Evolutionary conservation across 2,113 vertebrate species (phyloP).

Genomic region (Sinosuthora webbiana): DNA sequence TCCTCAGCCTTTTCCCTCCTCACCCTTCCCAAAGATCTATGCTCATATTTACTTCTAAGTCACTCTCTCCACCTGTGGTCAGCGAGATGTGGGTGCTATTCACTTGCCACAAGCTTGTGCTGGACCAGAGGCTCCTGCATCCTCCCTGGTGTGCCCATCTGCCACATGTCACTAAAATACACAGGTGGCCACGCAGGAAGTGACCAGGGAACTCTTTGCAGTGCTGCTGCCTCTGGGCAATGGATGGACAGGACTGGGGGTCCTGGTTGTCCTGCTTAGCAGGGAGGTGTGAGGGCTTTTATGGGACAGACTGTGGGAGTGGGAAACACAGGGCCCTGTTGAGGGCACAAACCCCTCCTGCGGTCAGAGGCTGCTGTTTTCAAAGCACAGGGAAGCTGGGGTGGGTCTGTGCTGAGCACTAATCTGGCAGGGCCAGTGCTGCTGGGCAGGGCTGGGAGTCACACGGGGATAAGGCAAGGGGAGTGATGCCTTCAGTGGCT

Average conservation of each 20-base stretch:
- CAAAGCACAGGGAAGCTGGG: background rate
- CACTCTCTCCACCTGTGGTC: background rate
- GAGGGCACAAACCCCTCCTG: background rate
- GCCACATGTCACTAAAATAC: background rate
- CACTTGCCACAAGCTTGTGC: background rate
- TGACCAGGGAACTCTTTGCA: accelerated
- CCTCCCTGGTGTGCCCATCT: background rate
- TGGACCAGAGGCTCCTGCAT: background rate
- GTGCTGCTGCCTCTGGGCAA: background rate
- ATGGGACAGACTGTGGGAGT: background rate
- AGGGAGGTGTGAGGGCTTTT: background rate
- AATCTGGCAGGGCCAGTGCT: background rate
- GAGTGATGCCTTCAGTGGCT: background rate
- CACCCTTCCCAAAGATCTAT: background rate
- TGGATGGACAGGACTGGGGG: background rate
- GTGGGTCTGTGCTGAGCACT: background rate
- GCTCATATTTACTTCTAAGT: background rate
- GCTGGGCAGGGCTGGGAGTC: background rate
- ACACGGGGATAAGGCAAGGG: background rate
- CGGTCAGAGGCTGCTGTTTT: background rate
- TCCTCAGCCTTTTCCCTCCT: background rate
- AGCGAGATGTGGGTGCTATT: background rate
- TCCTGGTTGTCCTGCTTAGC: accelerated
- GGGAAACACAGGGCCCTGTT: accelerated
- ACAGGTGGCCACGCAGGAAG: accelerated